A percentile compares a stretch with the other conserved stretches of the same genome.
phyloP scores from a whole-genome alignment of 2,797 vertebrate species.

The Coccyzus lansbergi region DNA sequence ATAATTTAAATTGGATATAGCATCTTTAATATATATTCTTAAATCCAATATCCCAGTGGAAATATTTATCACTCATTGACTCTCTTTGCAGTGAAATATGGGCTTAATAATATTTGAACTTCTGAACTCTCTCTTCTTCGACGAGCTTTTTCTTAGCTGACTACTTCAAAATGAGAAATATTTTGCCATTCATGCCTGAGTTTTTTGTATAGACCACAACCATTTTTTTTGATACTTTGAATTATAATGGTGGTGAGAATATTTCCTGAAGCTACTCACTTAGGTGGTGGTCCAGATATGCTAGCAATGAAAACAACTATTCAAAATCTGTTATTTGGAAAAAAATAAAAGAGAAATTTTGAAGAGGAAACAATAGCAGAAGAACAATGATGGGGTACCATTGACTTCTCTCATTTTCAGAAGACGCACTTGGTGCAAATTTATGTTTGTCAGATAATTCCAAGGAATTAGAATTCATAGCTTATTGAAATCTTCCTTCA shows the following conservation, averaged over 20 bases:
- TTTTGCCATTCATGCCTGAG: neutral
- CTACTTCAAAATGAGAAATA: neutral
- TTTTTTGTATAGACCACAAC: neutral
- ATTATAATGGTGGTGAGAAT: neutral
- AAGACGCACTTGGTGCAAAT: neutral
- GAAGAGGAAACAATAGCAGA: neutral
- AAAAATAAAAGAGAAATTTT: neutral
- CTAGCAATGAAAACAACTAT: neutral
- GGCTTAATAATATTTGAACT: neutral
- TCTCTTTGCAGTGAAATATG: neutral
- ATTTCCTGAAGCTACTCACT: constrained; percentile 8
- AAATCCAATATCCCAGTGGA: neutral
- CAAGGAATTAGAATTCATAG: neutral
- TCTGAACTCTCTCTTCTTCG: neutral
- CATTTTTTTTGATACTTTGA: neutral
- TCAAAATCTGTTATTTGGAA: neutral
- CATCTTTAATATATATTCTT: neutral
- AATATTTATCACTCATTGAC: neutral
- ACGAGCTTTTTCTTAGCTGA: neutral
- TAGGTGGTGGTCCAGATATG: neutral
- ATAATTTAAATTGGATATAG: neutral
- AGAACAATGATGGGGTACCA: neutral
- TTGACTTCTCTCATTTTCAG: neutral
- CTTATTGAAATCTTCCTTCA: constrained; percentile 8
- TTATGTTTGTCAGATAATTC: neutral